Percentiles rank a stretch among this genome's conserved stretches.
Evolutionary conservation across 2,113 vertebrate genomes (phyloP).

Genomic region (Nothocercus julius): DNA sequence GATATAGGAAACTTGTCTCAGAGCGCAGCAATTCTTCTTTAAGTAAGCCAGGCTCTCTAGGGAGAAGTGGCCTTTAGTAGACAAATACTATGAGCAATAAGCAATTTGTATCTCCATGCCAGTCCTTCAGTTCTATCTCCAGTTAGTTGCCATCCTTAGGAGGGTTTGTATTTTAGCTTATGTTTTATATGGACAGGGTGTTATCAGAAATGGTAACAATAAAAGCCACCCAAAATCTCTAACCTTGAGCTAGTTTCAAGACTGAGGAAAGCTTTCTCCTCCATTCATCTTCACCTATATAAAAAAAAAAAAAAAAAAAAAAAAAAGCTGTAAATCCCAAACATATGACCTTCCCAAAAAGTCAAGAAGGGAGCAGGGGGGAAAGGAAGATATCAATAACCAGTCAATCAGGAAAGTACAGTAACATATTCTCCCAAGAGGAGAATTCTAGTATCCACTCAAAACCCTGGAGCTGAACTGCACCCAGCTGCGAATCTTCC

Average conservation of each 20-base stretch:
- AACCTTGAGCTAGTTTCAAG: slow-evolving; percentile 29
- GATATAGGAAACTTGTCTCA: slow-evolving; percentile 59
- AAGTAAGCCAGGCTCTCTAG: slow-evolving; percentile 31
- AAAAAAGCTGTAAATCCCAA: slow-evolving; percentile 13
- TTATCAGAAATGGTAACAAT: slow-evolving; percentile 34
- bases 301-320: neutral
- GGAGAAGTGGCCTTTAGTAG: slow-evolving; percentile 26
- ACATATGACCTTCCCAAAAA: slow-evolving; percentile 12
- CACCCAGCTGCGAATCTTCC: neutral
- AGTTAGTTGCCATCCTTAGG: neutral
- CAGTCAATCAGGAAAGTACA: neutral
- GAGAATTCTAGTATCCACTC: neutral
- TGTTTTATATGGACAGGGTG: slow-evolving; percentile 31
- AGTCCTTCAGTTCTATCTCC: neutral
- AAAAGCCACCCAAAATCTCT: slow-evolving; percentile 26
- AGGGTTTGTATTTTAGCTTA: neutral
- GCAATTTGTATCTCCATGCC: slow-evolving; percentile 25
- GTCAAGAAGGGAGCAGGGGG: neutral
- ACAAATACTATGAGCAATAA: slow-evolving; percentile 47
- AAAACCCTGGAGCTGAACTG: neutral
- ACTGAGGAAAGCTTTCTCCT: neutral
- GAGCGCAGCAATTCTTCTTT: slow-evolving; percentile 35
- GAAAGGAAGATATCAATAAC: slow-evolving; percentile 12
- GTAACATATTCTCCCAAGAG: neutral
- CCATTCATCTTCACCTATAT: slow-evolving; percentile 8